Percentiles rank a stretch among this genome's conserved stretches.
phyloP scores from a whole-genome alignment of 2,797 vertebrate species.

The Pogoniulus pusillus region DNA sequence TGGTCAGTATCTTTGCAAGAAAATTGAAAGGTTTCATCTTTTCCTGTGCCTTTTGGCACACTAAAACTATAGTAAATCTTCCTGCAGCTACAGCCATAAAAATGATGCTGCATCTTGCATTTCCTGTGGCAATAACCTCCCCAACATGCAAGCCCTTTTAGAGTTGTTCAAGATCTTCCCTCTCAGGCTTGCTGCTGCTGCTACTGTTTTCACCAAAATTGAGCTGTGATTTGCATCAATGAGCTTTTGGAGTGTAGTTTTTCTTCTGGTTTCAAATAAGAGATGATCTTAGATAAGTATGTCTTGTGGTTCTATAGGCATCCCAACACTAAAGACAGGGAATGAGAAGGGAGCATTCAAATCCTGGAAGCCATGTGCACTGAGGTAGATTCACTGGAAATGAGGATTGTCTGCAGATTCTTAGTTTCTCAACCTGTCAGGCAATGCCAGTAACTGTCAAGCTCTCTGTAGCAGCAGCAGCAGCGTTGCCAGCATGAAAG shows the following conservation, averaged over 20 bases:
- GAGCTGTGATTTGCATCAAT: not conserved
- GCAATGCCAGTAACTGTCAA: not conserved
- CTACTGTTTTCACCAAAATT: not conserved
- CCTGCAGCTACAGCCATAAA: constrained; percentile 10
- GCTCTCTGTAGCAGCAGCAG: not conserved
- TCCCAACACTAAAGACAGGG: not conserved
- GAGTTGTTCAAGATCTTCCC: constrained; percentile 1
- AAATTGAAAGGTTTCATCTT: constrained; percentile 5
- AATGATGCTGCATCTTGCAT: constrained; percentile 25
- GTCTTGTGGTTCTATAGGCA: not conserved
- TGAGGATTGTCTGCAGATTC: not conserved
- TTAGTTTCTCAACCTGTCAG: not conserved
- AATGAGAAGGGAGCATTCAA: not conserved
- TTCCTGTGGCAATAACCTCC: not conserved
- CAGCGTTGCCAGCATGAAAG: not conserved
- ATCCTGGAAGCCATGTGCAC: not conserved
- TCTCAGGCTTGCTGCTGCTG: not conserved
- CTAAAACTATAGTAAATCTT: not conserved
- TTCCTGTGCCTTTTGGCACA: constrained; percentile 4
- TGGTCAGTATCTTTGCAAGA: not conserved
- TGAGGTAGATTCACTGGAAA: not conserved
- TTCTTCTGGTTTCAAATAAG: not conserved
- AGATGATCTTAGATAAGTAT: not conserved
- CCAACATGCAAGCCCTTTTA: not conserved
- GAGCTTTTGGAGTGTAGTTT: not conserved